Conservation (phyloP, 2,888 invertebrate genomes). For the Cataglyphis rosenhaueri region DNA sequence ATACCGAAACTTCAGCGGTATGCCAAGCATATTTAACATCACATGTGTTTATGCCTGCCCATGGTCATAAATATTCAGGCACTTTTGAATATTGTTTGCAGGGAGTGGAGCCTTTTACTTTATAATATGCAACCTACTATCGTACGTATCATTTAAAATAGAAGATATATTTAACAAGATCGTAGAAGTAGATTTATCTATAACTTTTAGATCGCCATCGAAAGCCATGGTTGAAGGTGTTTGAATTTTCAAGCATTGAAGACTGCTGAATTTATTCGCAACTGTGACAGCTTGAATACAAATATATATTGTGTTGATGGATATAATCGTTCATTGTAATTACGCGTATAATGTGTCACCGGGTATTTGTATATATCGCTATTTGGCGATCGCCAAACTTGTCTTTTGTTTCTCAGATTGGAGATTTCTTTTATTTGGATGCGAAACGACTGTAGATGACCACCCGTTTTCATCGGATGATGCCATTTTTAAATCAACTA, state of each 20-base stretch:
- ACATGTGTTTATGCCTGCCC: slow-evolving; percentile 23
- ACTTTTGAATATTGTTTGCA: slow-evolving; percentile 52
- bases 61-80: background rate
- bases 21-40: slow-evolving; percentile 58
- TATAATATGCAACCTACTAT: slow-evolving; percentile 61
- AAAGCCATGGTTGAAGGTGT: slow-evolving; percentile 61
- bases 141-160: slow-evolving; percentile 66
- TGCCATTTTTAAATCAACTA: slow-evolving; percentile 65
- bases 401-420: slow-evolving; percentile 24
- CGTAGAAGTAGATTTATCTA: slow-evolving; percentile 44
- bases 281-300: slow-evolving; percentile 62
- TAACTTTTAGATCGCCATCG: slow-evolving; percentile 26
- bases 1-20: slow-evolving; percentile 61
- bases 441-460: slow-evolving; percentile 58
- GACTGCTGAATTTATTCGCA: background rate
- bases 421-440: slow-evolving; percentile 55
- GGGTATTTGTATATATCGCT: background rate
- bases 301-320: slow-evolving; percentile 70
- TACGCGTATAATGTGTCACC: slow-evolving; percentile 47
- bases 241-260: background rate
- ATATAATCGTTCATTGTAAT: slow-evolving; percentile 59
- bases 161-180: slow-evolving; percentile 70
- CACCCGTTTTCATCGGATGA: slow-evolving; percentile 71
- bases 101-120: slow-evolving; percentile 61
- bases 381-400: background rate